phyloP scores from a whole-genome alignment of 1,140 invertebrate genomes.

The Marisa cornuarietis region DNA sequence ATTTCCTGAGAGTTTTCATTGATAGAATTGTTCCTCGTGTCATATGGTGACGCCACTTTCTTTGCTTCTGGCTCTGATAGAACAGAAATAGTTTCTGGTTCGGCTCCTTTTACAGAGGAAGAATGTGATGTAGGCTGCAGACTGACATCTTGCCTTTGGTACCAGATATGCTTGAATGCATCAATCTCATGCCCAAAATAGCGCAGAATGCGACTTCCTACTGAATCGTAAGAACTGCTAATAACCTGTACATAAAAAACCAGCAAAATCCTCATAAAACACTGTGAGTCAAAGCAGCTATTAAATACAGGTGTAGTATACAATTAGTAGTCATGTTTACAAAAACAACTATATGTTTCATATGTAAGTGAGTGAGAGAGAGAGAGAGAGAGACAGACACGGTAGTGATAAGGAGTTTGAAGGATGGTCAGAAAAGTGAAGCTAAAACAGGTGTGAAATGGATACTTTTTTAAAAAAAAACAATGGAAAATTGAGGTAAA shows the following conservation, averaged over 20 bases:
- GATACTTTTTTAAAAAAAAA: too few species aligned
- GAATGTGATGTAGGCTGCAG: background rate
- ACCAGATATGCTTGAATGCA: slow-evolving; percentile 55
- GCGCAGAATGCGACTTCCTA: slow-evolving; percentile 59
- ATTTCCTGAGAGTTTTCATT: too few species aligned
- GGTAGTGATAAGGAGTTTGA: too few species aligned
- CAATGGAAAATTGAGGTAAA: too few species aligned
- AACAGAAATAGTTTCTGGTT: slow-evolving; percentile 12
- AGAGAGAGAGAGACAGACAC: too few species aligned
- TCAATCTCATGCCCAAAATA: slow-evolving; percentile 61
- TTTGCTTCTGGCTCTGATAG: background rate
- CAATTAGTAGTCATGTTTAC: too few species aligned
- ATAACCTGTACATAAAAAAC: slow-evolving; percentile 53
- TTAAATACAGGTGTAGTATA: background rate
- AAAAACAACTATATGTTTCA: too few species aligned
- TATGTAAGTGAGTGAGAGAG: too few species aligned
- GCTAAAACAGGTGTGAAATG: too few species aligned
- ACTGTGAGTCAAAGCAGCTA: background rate
- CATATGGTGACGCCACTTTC: too few species aligned
- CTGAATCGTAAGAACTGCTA: slow-evolving; percentile 58
- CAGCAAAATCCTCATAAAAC: background rate
- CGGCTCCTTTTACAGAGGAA: background rate
- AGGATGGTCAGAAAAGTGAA: too few species aligned
- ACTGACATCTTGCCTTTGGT: background rate
- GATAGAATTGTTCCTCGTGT: too few species aligned